phyloP scores from a whole-genome alignment of 2,113 vertebrate species.

The Cheilinus undulatus region DNA sequence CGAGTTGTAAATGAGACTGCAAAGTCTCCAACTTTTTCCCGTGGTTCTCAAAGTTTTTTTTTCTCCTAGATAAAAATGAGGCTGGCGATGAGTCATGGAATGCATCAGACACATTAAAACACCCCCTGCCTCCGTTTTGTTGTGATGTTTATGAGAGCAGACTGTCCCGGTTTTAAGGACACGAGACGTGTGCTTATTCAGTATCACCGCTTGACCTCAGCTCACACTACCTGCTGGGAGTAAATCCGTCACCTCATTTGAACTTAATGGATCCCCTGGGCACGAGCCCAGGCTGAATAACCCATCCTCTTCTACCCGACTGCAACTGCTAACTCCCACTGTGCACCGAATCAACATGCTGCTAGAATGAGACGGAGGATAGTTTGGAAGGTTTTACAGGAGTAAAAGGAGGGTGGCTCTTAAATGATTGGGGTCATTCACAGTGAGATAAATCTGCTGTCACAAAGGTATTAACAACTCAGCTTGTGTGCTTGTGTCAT shows the following conservation, averaged over 20 bases:
- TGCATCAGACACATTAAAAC: constrained; percentile 45
- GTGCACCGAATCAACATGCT: constrained; percentile 22
- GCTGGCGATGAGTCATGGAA: constrained; percentile 51
- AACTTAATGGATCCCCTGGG: constrained; percentile 50
- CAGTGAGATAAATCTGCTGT: constrained; percentile 6
- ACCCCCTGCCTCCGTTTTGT: constrained; percentile 24
- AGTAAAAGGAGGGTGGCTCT: not conserved
- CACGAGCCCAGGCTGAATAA: not conserved
- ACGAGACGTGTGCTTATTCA: constrained; percentile 42
- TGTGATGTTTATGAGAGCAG: constrained; percentile 58
- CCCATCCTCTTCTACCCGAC: constrained; percentile 1
- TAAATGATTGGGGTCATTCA: constrained; percentile 4
- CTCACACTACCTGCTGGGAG: constrained; percentile 41
- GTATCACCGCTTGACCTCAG: constrained; percentile 52
- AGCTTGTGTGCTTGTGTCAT: constrained; percentile 26
- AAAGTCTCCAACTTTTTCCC: constrained; percentile 32
- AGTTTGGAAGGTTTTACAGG: not conserved
- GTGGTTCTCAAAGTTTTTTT: constrained; percentile 5
- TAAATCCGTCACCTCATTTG: constrained; percentile 58
- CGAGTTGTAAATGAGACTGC: constrained; percentile 12
- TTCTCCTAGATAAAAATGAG: constrained; percentile 12
- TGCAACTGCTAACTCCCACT: constrained; percentile 16
- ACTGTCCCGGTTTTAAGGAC: constrained; percentile 46
- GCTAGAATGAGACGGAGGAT: constrained; percentile 4
- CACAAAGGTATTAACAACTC: constrained; percentile 28